These are phyloP conservation scores for Scrobipalpa costella DNA, from an alignment of 2,888 invertebrate genomes.

Conservation along the genomic window DNA sequence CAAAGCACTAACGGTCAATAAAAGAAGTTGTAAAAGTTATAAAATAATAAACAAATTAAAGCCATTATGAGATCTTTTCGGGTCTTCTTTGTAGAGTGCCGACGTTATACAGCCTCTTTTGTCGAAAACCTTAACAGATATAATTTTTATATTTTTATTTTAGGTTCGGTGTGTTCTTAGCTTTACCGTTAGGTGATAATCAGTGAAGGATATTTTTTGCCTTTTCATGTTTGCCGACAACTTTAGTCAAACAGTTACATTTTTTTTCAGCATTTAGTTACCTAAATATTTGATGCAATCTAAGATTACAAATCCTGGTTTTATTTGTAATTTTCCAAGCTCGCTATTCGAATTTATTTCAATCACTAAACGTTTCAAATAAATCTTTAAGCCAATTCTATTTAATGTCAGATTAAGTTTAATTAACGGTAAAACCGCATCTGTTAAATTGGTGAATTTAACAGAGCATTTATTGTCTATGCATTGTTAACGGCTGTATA, in stretches of 20 bases:
- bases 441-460: slow-evolving; percentile 45
- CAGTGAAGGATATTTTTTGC: slow-evolving; percentile 10
- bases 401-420: neutral
- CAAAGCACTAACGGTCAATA: slow-evolving; percentile 5
- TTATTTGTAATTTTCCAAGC: neutral
- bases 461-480: slow-evolving; percentile 22
- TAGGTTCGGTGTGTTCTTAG: slow-evolving; percentile 35
- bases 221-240: slow-evolving; percentile 15
- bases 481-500: slow-evolving; percentile 16
- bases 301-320: neutral
- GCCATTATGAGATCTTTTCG: slow-evolving; percentile 64
- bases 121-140: slow-evolving; percentile 42
- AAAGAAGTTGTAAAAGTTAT: slow-evolving; percentile 10
- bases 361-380: neutral
- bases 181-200: slow-evolving; percentile 47
- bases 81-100: slow-evolving; percentile 53
- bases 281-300: neutral
- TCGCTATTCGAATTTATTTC: neutral
- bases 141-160: slow-evolving; percentile 48
- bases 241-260: too few relatives aligned
- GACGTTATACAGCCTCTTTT: slow-evolving; percentile 41
- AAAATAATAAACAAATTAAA: slow-evolving; percentile 34
- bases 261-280: too few relatives aligned
- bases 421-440: slow-evolving; percentile 45
- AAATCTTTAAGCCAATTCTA: neutral